Percentiles rank a stretch among this genome's conserved stretches.
phyloP scores from a whole-genome alignment of 2,113 vertebrate genomes.

The Ammodytes dubius region DNA sequence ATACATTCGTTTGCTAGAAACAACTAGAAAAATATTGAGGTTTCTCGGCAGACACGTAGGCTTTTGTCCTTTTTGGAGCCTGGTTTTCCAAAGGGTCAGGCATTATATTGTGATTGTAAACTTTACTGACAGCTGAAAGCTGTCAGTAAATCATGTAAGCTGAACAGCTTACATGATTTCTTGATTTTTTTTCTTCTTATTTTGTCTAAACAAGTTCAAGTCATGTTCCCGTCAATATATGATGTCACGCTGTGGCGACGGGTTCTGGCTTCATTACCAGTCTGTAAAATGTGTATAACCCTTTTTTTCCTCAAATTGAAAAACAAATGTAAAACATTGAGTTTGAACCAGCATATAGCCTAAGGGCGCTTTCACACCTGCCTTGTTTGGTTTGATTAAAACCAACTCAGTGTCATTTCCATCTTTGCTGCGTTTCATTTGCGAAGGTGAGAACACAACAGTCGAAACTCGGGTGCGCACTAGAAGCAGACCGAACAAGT shows the following conservation, averaged over 20 bases:
- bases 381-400: too few species aligned
- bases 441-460: too few species aligned
- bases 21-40: neutral
- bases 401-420: too few species aligned
- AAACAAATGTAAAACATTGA: neutral
- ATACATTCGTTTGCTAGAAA: slow-evolving; percentile 1
- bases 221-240: neutral
- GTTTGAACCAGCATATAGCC: neutral
- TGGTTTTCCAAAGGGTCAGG: neutral
- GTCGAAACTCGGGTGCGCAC: too few species aligned
- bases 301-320: neutral
- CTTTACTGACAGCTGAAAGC: slow-evolving; percentile 14
- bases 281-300: slow-evolving; percentile 1
- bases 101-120: slow-evolving; percentile 4
- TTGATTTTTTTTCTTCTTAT: neutral
- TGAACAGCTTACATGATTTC: neutral
- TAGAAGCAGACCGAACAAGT: too few species aligned
- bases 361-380: too few species aligned
- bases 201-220: neutral
- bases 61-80: slow-evolving; percentile 5
- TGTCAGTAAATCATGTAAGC: slow-evolving; percentile 5
- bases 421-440: too few species aligned
- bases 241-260: neutral
- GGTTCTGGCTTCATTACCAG: neutral
- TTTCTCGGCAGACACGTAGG: neutral